Evolutionary conservation across 2,888 invertebrate genomes (phyloP).

Genomic region (Anthoptus insignis): DNA sequence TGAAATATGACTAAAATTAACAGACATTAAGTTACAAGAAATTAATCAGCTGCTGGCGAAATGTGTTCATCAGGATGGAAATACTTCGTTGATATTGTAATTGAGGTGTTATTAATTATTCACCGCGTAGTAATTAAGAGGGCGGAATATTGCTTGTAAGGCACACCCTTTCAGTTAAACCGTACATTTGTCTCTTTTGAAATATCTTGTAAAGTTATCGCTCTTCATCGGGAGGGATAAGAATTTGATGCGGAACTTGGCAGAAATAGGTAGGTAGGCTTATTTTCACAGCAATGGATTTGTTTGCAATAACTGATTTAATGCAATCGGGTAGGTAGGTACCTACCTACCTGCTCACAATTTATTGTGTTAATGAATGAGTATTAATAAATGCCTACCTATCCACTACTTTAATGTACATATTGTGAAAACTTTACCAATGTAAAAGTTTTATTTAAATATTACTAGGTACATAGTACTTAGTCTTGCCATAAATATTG

Average conservation of each 20-base stretch:
- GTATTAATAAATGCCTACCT: no score
- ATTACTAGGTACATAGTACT: no score
- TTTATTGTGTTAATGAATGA: no score
- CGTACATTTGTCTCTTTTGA: conserved; percentile 54
- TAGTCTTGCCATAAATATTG: no score
- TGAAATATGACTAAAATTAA: no score
- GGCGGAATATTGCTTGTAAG: conserved; percentile 74
- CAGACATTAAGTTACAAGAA: not conserved
- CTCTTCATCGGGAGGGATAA: conserved; percentile 42
- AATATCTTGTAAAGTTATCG: conserved; percentile 60
- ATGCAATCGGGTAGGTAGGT: no score
- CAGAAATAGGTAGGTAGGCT: conserved; percentile 44
- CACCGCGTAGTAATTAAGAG: conserved; percentile 76
- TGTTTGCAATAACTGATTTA: no score
- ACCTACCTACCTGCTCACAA: no score
- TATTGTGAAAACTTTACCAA: no score
- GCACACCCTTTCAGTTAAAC: conserved; percentile 70
- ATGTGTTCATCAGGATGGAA: conserved; percentile 68
- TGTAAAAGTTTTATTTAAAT: no score
- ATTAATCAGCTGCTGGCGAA: conserved; percentile 8
- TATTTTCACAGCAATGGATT: conserved; percentile 28
- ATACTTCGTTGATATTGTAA: conserved; percentile 80
- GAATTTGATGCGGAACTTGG: not conserved
- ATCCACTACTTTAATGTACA: no score
- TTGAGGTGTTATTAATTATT: conserved; percentile 83